Percentiles rank a stretch among this genome's conserved stretches.
These are phyloP conservation scores for Dicrurus megarhynchus DNA, from an alignment of 2,113 vertebrate genomes.

Conservation along the genomic window DNA sequence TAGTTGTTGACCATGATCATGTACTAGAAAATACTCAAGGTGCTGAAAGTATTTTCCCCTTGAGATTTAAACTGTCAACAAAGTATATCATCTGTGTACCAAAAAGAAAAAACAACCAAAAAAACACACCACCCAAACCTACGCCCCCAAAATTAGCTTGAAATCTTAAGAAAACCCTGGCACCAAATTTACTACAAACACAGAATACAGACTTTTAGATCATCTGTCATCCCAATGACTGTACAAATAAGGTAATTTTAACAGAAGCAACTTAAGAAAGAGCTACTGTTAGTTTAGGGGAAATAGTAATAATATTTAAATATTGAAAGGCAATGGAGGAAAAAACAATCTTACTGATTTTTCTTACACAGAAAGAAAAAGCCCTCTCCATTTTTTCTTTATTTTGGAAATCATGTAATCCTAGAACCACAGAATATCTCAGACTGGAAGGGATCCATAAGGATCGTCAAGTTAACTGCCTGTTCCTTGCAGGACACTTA, in stretches of 20 bases:
- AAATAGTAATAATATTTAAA: neutral
- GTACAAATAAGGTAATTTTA: neutral
- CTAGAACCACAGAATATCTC: neutral
- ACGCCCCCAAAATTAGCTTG: rapidly evolving
- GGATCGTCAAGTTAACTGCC: rapidly evolving
- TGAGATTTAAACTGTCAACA: neutral
- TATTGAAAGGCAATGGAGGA: neutral
- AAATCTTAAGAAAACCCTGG: neutral
- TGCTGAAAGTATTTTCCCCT: neutral
- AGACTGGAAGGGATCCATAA: neutral
- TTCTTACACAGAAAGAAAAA: neutral
- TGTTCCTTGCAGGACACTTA: neutral
- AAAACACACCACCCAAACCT: neutral
- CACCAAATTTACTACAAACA: neutral
- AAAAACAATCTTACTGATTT: neutral
- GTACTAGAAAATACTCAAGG: neutral
- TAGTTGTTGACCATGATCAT: neutral
- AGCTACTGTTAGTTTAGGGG: neutral
- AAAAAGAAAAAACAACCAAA: neutral
- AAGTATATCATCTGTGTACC: neutral
- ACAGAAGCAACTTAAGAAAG: neutral
- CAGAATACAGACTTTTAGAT: neutral
- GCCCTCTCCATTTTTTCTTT: neutral
- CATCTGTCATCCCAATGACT: neutral
- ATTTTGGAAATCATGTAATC: neutral